Evolutionary conservation across 2,113 vertebrate genomes (phyloP), one percentile per base, ranked within the genome.

Genomic region (Psittacara wagleri): DNA sequence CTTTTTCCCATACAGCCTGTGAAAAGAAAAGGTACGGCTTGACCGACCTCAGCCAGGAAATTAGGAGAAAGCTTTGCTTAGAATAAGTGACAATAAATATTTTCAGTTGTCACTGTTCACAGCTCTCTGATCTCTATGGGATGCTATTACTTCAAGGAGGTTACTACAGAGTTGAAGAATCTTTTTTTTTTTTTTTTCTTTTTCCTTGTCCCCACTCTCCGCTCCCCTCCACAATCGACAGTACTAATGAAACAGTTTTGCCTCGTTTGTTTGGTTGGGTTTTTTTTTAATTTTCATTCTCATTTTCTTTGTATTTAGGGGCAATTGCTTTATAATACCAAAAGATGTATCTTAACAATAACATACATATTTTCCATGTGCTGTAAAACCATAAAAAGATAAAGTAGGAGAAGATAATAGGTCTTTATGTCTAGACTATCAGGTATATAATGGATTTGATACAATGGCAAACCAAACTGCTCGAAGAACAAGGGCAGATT

Each of bases 401-500:
- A 46, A 90, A 80, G 44, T 55, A 63, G 19, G 33, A 79, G 33
- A 91, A 41, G 19, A 43, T 64, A 10, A 12, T 48, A 19, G 18
- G 76, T 33, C 9, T 10, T 77, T 49, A 54, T 35, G n/a, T 69
- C 31, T 69, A 33, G 51, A 78, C 43, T 43, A 37, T 7, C 48
- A 31, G 10, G 9, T 76, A 29, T 46, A 37, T 55, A 49, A 80
- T 74, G 22, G 11, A 85, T 91, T 79, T 85, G n/a, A 57, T 80
- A 76, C 1, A 27, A 49, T 28, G 49, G 44, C 52, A 89, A 76
- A 61, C 2, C 17, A 88, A 59, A 74, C 22, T 63, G 28, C 74
- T 88, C 49, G 57, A 62, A 90, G 92, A 94, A 52, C 33, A 88
- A 88, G 81, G 61, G 35, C 41, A 82, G 48, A 44, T 86, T 68